Evolutionary conservation across 1,140 invertebrate species (phyloP).

Genomic region (Danaus melanippus): DNA sequence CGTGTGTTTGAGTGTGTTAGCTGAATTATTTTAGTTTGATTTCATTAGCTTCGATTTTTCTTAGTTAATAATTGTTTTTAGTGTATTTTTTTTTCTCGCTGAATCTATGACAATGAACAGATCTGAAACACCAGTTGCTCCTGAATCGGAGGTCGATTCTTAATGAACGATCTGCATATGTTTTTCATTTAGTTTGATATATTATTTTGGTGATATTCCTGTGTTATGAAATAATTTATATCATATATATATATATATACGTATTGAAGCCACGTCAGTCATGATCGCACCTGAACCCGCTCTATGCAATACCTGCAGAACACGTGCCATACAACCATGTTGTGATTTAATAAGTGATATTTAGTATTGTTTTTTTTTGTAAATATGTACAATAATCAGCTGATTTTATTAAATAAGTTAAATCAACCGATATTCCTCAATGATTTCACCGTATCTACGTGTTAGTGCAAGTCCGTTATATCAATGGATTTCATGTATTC

Average conservation of each 20-base stretch:
- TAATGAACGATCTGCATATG: slow-evolving; percentile 64
- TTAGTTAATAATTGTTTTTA: slow-evolving; percentile 64
- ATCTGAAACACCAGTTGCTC: slow-evolving; percentile 49
- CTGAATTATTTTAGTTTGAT: slow-evolving; percentile 70
- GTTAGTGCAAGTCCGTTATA: slow-evolving; percentile 39
- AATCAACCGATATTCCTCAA: slow-evolving; percentile 38
- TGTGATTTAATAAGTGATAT: slow-evolving; percentile 71
- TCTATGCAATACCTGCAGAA: slow-evolving; percentile 55
- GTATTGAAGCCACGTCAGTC: slow-evolving; percentile 58
- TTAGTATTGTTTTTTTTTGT: slow-evolving; percentile 62
- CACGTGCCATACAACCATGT: slow-evolving; percentile 69
- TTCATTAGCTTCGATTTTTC: slow-evolving; percentile 63
- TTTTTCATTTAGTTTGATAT: slow-evolving; percentile 47
- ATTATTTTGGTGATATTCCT: slow-evolving; percentile 57
- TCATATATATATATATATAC: slow-evolving; percentile 29
- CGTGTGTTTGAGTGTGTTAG: slow-evolving; percentile 70
- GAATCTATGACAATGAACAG: slow-evolving; percentile 68
- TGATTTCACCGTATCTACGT: slow-evolving; percentile 39
- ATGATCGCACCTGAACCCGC: slow-evolving; percentile 20
- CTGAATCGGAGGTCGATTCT: slow-evolving; percentile 33
- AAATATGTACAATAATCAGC: slow-evolving; percentile 69
- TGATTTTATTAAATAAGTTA: slow-evolving; percentile 43
- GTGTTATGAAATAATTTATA: slow-evolving; percentile 39
- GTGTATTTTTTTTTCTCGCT: slow-evolving; percentile 48
- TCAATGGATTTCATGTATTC: slow-evolving; percentile 16